These are phyloP conservation scores for Sarcophaga carnaria DNA, from an alignment of 2,888 invertebrate genomes.

Conservation along the genomic window DNA sequence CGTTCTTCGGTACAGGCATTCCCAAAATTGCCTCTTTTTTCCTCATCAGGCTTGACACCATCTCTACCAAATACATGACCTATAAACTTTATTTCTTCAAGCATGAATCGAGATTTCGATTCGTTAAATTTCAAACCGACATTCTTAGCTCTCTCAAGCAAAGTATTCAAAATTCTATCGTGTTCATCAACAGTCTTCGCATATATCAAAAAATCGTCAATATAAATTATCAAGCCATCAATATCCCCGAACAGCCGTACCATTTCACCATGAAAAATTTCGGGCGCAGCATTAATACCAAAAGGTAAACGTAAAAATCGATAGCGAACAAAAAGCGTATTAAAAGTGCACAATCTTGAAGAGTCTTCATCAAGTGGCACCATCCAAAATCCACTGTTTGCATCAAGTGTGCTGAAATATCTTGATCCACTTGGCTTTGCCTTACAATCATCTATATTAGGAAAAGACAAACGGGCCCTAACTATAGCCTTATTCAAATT, in stretches of 20 bases:
- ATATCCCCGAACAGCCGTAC: slow-evolving; percentile 54
- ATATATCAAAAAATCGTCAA: slow-evolving; percentile 64
- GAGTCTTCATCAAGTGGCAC: slow-evolving; percentile 68
- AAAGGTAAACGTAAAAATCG: slow-evolving; percentile 40
- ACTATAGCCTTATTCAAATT: slow-evolving; percentile 64
- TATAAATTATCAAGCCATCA: slow-evolving; percentile 57
- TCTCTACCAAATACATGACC: slow-evolving; percentile 46
- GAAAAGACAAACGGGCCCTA: slow-evolving; percentile 55
- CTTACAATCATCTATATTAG: slow-evolving; percentile 57
- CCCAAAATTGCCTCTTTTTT: slow-evolving; percentile 38
- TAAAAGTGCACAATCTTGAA: slow-evolving; percentile 70
- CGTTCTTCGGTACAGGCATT: slow-evolving; percentile 40
- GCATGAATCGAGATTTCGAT: slow-evolving; percentile 41
- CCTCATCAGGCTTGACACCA: slow-evolving; percentile 33
- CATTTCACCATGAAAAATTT: slow-evolving; percentile 37
- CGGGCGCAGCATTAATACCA: slow-evolving; percentile 34
- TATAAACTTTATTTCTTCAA: slow-evolving; percentile 52
- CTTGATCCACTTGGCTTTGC: slow-evolving; percentile 51
- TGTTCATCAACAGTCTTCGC: not conserved
- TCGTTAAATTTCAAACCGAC: slow-evolving; percentile 64
- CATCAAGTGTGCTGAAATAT: slow-evolving; percentile 58
- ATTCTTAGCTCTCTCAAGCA: not conserved
- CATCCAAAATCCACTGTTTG: slow-evolving; percentile 69
- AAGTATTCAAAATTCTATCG: too few relatives aligned
- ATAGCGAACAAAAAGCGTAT: slow-evolving; percentile 32